These are phyloP conservation scores for Zaprionus ornatus DNA, from an alignment of 1,140 invertebrate species.

Conservation along the genomic window DNA sequence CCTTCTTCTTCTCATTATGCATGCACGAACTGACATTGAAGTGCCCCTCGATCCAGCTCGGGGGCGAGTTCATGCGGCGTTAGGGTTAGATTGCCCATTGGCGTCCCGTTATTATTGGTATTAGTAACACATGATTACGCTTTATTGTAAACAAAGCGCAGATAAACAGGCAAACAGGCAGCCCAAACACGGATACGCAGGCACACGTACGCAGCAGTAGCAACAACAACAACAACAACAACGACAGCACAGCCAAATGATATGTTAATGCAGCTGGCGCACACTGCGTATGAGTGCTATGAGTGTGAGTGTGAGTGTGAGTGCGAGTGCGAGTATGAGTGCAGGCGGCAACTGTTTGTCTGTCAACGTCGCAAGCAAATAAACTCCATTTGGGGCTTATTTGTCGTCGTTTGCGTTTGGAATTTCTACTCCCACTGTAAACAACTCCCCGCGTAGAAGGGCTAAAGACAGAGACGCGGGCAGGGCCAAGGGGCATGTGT, in stretches of 20 bases:
- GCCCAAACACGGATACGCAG: slow-evolving; percentile 31
- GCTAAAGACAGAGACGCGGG: too few species aligned
- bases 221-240: background rate
- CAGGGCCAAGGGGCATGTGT: background rate
- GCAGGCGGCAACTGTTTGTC: slow-evolving; percentile 65
- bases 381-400: slow-evolving; percentile 58
- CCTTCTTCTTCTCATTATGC: slow-evolving; percentile 55
- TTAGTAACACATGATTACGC: slow-evolving; percentile 81
- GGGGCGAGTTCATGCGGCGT: slow-evolving; percentile 34
- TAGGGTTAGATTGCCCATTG: slow-evolving; percentile 73
- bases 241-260: slow-evolving; percentile 55
- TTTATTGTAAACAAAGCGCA: slow-evolving; percentile 76
- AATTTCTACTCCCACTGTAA: slow-evolving; percentile 38
- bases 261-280: slow-evolving; percentile 79
- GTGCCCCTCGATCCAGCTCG: slow-evolving; percentile 36
- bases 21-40: slow-evolving; percentile 79
- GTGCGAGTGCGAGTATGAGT: slow-evolving; percentile 11
- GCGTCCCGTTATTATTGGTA: slow-evolving; percentile 72
- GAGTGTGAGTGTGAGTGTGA: background rate
- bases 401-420: slow-evolving; percentile 44
- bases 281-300: slow-evolving; percentile 70
- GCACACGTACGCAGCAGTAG: slow-evolving; percentile 7
- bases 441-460: slow-evolving; percentile 11
- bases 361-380: slow-evolving; percentile 76
- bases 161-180: slow-evolving; percentile 71